These are phyloP conservation scores for Oreochromis tanganicae DNA, from an alignment of 2,113 vertebrate genomes.

Conservation along the genomic window DNA sequence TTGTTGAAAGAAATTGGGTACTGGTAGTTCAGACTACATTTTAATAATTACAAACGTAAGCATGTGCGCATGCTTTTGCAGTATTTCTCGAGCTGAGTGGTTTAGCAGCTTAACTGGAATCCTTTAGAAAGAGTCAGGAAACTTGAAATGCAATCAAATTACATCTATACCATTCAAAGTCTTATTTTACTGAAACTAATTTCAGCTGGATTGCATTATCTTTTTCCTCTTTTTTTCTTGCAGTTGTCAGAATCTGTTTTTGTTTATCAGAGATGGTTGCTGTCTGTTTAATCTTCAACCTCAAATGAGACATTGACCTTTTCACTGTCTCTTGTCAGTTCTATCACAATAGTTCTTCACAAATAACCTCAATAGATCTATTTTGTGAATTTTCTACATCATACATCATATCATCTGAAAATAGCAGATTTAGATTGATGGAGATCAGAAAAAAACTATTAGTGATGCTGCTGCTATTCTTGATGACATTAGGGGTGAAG, in stretches of 20 bases:
- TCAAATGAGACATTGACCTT: not conserved
- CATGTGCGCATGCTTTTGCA: not conserved
- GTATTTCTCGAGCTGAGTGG: not conserved
- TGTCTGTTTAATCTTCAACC: not conserved
- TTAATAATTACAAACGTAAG: not conserved
- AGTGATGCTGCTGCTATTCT: not conserved
- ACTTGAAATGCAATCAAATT: not conserved
- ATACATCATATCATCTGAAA: not conserved
- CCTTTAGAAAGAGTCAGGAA: not conserved
- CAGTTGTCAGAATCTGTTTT: not conserved
- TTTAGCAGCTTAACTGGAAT: not conserved
- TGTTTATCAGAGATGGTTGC: not conserved
- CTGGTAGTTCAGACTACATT: not conserved
- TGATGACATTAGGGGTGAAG: slow-evolving; percentile 82
- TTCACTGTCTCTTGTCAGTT: not conserved
- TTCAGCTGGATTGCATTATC: not conserved
- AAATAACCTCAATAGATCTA: not conserved
- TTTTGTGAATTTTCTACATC: not conserved
- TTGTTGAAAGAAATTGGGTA: not conserved
- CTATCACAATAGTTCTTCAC: not conserved
- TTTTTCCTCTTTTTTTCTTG: not conserved
- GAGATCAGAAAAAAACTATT: not conserved
- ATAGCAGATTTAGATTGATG: not conserved
- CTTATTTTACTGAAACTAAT: not conserved
- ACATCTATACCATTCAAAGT: not conserved